Conservation (phyloP, 2,797 vertebrate species). For the Hafferia zeledoni region DNA sequence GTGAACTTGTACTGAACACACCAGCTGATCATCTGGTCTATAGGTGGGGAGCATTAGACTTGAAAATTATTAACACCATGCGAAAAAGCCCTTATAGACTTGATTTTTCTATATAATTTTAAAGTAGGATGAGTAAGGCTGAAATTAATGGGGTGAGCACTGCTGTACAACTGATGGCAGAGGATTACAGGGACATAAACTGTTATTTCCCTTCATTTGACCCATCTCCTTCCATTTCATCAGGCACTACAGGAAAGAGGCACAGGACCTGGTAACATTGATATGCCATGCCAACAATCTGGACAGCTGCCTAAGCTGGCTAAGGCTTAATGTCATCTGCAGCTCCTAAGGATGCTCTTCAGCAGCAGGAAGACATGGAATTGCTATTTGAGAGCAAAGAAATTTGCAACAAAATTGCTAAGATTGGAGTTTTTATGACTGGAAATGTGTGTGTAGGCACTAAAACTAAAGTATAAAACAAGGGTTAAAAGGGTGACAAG, state of each 20-base stretch:
- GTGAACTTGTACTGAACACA: background rate
- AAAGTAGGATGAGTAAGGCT: background rate
- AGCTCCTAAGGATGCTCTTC: background rate
- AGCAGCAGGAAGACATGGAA: background rate
- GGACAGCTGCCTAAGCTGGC: background rate
- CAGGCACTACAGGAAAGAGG: background rate
- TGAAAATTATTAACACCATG: background rate
- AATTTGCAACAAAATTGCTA: background rate
- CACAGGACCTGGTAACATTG: background rate
- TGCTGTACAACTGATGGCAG: background rate
- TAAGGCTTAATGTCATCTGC: background rate
- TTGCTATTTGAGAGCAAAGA: background rate
- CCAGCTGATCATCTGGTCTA: background rate
- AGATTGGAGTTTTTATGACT: background rate
- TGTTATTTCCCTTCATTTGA: slow-evolving; percentile 6
- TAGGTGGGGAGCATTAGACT: background rate
- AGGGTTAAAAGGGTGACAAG: background rate
- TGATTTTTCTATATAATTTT: background rate
- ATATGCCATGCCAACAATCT: background rate
- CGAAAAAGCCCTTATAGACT: background rate
- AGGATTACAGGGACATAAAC: background rate
- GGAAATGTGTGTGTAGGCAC: background rate
- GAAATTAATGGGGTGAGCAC: background rate
- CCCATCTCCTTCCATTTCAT: background rate
- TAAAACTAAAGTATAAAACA: background rate